Percentiles rank a stretch among this genome's conserved stretches.
Evolutionary conservation across 2,113 vertebrate species (phyloP).

Genomic region (Seriola dumerili): DNA sequence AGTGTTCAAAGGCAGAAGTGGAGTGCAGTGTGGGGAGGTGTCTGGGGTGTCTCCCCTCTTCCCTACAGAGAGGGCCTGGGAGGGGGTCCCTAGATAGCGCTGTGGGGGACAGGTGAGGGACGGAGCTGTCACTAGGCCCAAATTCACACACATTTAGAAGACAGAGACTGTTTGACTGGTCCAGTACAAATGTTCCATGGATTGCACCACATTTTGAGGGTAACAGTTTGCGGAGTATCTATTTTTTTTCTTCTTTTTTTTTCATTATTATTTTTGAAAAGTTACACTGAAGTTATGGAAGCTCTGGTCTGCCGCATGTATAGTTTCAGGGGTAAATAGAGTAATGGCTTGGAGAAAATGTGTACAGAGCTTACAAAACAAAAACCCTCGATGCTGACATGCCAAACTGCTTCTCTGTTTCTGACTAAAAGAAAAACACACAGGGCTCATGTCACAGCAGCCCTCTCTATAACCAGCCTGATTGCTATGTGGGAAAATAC

Average conservation of each 20-base stretch:
- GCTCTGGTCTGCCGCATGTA: slow-evolving; percentile 38
- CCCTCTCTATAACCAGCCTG: slow-evolving; percentile 53
- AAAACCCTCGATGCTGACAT: slow-evolving; percentile 68
- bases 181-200: slow-evolving; percentile 71
- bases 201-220: slow-evolving; percentile 72
- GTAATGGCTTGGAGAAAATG: slow-evolving; percentile 60
- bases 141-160: slow-evolving; percentile 73
- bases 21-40: slow-evolving; percentile 77
- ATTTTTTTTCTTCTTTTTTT: slow-evolving; percentile 29
- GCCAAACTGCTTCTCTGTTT: slow-evolving; percentile 65
- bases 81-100: slow-evolving; percentile 82
- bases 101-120: slow-evolving; percentile 85
- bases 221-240: slow-evolving; percentile 59
- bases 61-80: slow-evolving; percentile 75
- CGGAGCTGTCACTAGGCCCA: slow-evolving; percentile 93
- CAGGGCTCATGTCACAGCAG: slow-evolving; percentile 61
- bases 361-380: slow-evolving; percentile 65
- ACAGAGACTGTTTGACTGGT: slow-evolving; percentile 74
- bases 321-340: slow-evolving; percentile 68
- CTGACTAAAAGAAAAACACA: slow-evolving; percentile 65
- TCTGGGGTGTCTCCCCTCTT: slow-evolving; percentile 81
- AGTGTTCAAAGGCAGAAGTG: slow-evolving; percentile 79
- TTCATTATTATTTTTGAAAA: slow-evolving; percentile 71
- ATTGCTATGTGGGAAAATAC: slow-evolving; percentile 67
- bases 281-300: slow-evolving; percentile 73